Base-by-base conservation (phyloP, 2,797 vertebrate species). In the Lithobates pipiens region DNA sequence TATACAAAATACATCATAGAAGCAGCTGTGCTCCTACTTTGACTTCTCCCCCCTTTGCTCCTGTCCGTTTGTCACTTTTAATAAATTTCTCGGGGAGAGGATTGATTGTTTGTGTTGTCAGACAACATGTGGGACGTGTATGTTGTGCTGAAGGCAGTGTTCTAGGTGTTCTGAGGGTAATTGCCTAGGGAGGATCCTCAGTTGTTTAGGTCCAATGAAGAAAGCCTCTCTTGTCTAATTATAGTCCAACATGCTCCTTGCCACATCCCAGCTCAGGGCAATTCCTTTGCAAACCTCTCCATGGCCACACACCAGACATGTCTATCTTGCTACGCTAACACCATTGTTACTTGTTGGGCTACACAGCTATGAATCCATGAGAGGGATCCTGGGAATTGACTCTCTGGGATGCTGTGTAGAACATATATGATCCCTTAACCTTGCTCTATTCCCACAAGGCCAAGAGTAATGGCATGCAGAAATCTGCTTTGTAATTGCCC, bases 41-140 rank as follows among this genome's bases (percentile, higher is more conserved):
- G 44, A 75, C 88, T 82, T 85, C n/a, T 83, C 65, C 46, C 77
- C 46, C 82, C 82, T 84, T 80, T 27, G 71, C 74, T 73, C 86
- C 73, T 3, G 10, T 87, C 89, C 84, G 82, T 88, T 85, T 89
- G 88, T 89, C 89, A 90, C 91, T 89, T 90, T 91, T 93, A 92
- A 93, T 93, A 91, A 89, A 91, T 92, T 93, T 92, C 92, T 92
- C 11, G 29, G 92, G 93, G 92, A 92, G 88, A 15, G 3, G 88
- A 89, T 88, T 91, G 90, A 90, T 93, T 91, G 88, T 90, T 88
- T 86, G 88, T 87, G 86, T 87, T 87, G 86, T 83, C 86, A 87
- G 76, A 87, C 80, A 86, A 86, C 86, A 87, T 86, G 63, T 29
- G 86, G 88, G 85, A 84, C 83, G 86, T 89, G 90, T 91, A 90